A percentile compares a stretch with the other conserved stretches of the same genome.
Conservation (phyloP, 2,113 vertebrate species). For the Brachypteracias leptosomus region DNA sequence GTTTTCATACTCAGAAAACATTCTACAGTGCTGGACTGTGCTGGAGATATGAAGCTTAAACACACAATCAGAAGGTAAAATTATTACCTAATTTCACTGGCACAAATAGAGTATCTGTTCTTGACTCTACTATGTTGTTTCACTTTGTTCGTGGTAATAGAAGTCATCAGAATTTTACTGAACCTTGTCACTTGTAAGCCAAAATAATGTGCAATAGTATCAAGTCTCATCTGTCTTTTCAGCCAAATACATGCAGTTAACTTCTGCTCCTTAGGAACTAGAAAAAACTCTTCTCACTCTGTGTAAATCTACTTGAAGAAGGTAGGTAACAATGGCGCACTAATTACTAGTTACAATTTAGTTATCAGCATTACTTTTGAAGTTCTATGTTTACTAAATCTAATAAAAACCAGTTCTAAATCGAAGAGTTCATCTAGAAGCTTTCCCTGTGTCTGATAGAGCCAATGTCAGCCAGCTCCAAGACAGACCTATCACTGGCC, state of each 20-base stretch:
- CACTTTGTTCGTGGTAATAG: background rate
- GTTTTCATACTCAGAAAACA: background rate
- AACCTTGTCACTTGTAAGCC: background rate
- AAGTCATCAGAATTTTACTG: background rate
- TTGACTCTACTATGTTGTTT: background rate
- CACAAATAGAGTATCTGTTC: background rate
- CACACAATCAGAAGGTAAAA: background rate
- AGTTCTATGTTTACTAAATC: background rate
- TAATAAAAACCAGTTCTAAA: background rate
- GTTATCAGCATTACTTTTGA: background rate
- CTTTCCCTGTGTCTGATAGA: background rate
- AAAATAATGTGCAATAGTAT: background rate
- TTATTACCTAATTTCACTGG: background rate
- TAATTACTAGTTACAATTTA: background rate
- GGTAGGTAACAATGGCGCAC: background rate
- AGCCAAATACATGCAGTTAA: background rate
- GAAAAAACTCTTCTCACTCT: background rate
- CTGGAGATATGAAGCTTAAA: background rate
- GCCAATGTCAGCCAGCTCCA: background rate
- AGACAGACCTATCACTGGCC: background rate
- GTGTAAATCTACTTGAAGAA: background rate
- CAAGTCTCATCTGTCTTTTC: background rate
- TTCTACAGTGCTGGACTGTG: background rate
- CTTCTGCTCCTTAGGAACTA: background rate
- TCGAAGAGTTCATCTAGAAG: background rate